These are phyloP conservation scores for Clarias batrachus DNA, from an alignment of 2,113 vertebrate species.

Conservation along the genomic window DNA sequence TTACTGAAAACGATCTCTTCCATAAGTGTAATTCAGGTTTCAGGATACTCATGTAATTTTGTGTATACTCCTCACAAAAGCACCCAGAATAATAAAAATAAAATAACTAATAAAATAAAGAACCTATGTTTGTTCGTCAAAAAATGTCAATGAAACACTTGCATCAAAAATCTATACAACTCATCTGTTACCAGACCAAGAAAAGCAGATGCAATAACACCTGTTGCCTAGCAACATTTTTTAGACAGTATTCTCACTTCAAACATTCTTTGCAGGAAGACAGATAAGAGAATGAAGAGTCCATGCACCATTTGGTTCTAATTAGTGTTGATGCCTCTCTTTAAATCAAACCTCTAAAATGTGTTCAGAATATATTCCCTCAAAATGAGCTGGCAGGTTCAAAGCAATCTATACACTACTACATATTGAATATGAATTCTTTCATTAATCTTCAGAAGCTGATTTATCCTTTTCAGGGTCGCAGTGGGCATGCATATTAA, in stretches of 20 bases:
- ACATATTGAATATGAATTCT: neutral
- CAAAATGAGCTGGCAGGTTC: neutral
- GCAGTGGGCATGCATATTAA: conserved; percentile 5
- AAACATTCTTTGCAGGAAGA: conserved; percentile 14
- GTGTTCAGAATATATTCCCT: neutral
- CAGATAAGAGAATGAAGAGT: neutral
- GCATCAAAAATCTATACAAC: neutral
- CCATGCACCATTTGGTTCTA: neutral
- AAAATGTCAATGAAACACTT: neutral
- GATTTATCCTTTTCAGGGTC: neutral
- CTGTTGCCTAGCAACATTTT: conserved; percentile 24
- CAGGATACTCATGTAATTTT: neutral
- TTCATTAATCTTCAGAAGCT: neutral
- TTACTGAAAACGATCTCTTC: neutral
- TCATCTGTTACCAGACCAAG: neutral
- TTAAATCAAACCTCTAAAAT: neutral
- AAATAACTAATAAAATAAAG: neutral
- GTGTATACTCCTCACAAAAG: neutral
- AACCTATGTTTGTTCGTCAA: neutral
- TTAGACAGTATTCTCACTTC: conserved; percentile 8
- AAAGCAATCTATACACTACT: neutral
- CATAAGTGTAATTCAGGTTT: neutral
- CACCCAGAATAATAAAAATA: neutral
- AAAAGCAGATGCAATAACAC: neutral
- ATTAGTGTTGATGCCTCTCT: neutral